Percentiles rank a stretch among this genome's conserved stretches.
These are phyloP conservation scores for Carcharodon carcharias DNA, from an alignment of 2,797 vertebrate genomes.

Conservation along the genomic window DNA sequence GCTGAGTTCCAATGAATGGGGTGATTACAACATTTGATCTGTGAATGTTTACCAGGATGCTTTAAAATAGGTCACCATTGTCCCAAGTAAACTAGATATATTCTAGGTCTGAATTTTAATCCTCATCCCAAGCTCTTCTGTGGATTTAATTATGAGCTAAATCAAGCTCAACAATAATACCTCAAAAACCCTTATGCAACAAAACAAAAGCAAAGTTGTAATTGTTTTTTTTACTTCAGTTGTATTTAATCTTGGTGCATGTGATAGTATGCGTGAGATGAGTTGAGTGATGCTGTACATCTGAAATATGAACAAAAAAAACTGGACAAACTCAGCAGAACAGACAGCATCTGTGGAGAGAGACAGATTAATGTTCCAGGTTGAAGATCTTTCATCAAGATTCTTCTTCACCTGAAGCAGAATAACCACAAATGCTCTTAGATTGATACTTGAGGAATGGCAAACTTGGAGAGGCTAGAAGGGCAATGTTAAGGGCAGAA, in stretches of 20 bases:
- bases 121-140: background rate
- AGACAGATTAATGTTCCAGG: no score
- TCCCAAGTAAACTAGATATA: background rate
- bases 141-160: background rate
- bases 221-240: no score
- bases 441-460: background rate
- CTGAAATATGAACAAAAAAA: no score
- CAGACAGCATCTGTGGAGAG: no score
- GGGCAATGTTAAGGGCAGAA: background rate
- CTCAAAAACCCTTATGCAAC: background rate
- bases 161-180: background rate
- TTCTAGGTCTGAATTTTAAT: background rate
- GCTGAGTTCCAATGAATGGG: background rate
- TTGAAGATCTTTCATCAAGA: no score
- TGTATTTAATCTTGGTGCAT: no score
- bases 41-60: background rate
- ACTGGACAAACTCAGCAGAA: no score
- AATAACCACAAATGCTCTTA: background rate
- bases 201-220: no score
- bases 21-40: background rate
- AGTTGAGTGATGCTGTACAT: no score
- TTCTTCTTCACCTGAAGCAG: background rate
- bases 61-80: background rate
- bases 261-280: no score
- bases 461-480: background rate